These are phyloP conservation scores for Danio tinwini DNA, from an alignment of 2,797 vertebrate species.

Conservation along the genomic window DNA sequence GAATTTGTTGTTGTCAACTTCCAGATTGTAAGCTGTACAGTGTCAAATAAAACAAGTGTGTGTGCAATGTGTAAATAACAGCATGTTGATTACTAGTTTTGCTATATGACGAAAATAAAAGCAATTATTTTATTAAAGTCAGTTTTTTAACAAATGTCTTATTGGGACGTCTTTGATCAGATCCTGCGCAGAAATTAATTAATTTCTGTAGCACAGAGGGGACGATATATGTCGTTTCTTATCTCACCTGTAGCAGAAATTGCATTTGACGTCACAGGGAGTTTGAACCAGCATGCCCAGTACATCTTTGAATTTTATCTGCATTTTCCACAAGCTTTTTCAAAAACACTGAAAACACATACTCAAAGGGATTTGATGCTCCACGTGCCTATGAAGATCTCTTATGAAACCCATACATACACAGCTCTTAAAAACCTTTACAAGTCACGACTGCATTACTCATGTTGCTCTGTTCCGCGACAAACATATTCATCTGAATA, in stretches of 20 bases:
- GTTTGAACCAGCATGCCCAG: constrained; percentile 44
- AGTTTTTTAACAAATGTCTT: constrained; percentile 81
- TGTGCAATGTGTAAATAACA: constrained; percentile 94
- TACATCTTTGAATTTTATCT: constrained; percentile 44
- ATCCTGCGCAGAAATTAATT: constrained; percentile 50
- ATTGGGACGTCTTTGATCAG: constrained; percentile 73
- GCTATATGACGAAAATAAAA: constrained; percentile 95
- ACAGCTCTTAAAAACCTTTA: constrained; percentile 11
- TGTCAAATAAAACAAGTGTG: constrained; percentile 87
- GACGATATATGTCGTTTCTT: constrained; percentile 37
- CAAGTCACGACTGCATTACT: constrained; percentile 12
- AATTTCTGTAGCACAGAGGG: constrained; percentile 34
- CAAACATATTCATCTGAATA: neutral
- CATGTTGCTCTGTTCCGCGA: neutral
- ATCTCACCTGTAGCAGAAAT: constrained; percentile 49
- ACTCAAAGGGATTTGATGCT: constrained; percentile 11
- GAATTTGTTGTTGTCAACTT: constrained; percentile 87
- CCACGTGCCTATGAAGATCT: neutral
- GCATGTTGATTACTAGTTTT: constrained; percentile 96
- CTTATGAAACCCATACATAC: constrained; percentile 1
- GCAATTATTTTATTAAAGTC: constrained; percentile 99
- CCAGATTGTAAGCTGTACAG: constrained; percentile 87
- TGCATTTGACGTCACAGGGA: constrained; percentile 46
- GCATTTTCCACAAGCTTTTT: constrained; percentile 42
- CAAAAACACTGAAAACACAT: constrained; percentile 16